These are phyloP conservation scores for Sclerodermus sp. DNA, from an alignment of 2,888 invertebrate species.

Conservation along the genomic window DNA sequence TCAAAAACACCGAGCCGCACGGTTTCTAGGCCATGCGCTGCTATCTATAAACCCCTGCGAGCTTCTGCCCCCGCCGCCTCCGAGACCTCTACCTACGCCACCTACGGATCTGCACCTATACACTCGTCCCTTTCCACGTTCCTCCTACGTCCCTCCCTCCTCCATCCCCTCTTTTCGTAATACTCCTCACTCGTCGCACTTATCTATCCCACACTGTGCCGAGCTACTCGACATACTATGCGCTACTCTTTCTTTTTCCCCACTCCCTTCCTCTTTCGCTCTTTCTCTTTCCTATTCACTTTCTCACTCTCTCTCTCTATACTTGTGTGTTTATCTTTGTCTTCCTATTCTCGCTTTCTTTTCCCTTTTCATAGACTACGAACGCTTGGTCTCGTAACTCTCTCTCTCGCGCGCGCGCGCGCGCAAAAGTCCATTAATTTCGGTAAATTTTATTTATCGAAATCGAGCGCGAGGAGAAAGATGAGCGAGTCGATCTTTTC, in stretches of 20 bases:
- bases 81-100: slow-evolving; percentile 28
- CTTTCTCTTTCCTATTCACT: slow-evolving; percentile 14
- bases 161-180: slow-evolving; percentile 16
- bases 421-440: too few relatives aligned
- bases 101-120: slow-evolving; percentile 26
- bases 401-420: too few relatives aligned
- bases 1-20: slow-evolving; percentile 57
- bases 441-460: too few relatives aligned
- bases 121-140: slow-evolving; percentile 7
- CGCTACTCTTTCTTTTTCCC: neutral
- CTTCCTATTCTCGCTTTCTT: too few relatives aligned
- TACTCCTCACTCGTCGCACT: slow-evolving; percentile 8
- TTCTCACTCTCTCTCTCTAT: slow-evolving; percentile 9
- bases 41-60: slow-evolving; percentile 57
- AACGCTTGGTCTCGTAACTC: too few relatives aligned
- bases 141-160: neutral
- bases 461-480: too few relatives aligned
- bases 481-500: too few relatives aligned
- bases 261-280: slow-evolving; percentile 5
- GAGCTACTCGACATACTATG: too few relatives aligned
- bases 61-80: slow-evolving; percentile 23
- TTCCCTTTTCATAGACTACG: too few relatives aligned
- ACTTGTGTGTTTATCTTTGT: too few relatives aligned
- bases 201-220: neutral
- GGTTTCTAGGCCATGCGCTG: slow-evolving; percentile 58